A percentile compares a stretch with the other conserved stretches of the same genome.
Conservation (phyloP, 2,888 invertebrate species). For the Perizoma affinitatum region DNA sequence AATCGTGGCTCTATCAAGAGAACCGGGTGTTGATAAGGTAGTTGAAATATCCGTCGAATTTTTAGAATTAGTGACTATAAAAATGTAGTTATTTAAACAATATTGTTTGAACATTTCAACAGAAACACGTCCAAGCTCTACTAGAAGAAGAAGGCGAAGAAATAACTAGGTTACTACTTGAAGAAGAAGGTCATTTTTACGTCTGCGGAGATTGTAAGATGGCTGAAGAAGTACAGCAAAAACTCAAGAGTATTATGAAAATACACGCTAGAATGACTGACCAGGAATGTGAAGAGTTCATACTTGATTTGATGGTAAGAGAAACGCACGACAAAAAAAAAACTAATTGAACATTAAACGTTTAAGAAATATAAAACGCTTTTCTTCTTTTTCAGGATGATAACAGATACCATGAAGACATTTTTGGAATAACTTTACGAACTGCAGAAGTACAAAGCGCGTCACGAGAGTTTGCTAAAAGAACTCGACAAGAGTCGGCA, state of each 20-base stretch:
- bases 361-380: not conserved
- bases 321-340: not conserved
- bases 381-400: conserved; percentile 87
- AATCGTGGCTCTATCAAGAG: conserved; percentile 92
- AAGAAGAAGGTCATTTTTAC: conserved; percentile 94
- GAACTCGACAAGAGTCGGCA: conserved; percentile 61
- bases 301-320: conserved; percentile 92
- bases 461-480: conserved; percentile 91
- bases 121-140: conserved; percentile 97
- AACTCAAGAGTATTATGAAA: conserved; percentile 90
- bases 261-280: conserved; percentile 87
- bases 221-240: conserved; percentile 97
- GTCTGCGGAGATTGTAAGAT: conserved; percentile 98
- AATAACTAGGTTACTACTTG: conserved; percentile 89
- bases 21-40: conserved; percentile 89
- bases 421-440: conserved; percentile 95
- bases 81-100: no score
- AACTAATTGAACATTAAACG: not conserved
- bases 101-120: conserved; percentile 22
- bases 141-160: conserved; percentile 90
- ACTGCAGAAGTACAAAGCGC: conserved; percentile 94
- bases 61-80: no score
- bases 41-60: conserved; percentile 7
- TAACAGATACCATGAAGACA: conserved; percentile 97
- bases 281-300: conserved; percentile 91